These are phyloP conservation scores for Lingula anatina DNA, from an alignment of 2,888 invertebrate genomes.

Conservation along the genomic window DNA sequence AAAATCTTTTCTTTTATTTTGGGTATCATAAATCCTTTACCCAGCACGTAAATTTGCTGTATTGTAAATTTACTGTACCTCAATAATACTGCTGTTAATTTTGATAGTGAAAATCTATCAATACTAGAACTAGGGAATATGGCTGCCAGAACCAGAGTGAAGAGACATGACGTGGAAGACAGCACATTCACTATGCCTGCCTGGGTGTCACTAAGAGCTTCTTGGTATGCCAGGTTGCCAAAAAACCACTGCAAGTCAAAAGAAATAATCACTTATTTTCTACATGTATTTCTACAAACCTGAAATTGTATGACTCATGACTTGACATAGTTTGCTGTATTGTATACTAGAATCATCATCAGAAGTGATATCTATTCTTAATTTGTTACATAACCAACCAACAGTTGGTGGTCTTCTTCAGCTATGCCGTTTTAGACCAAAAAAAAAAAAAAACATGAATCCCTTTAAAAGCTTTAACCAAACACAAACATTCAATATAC, in stretches of 20 bases:
- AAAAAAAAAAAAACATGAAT: too few species aligned
- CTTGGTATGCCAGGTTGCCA: slow-evolving; percentile 87
- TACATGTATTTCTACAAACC: background rate
- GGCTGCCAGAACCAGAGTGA: slow-evolving; percentile 81
- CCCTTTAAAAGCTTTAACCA: too few species aligned
- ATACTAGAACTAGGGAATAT: slow-evolving; percentile 75
- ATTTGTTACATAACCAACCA: too few species aligned
- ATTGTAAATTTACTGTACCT: too few species aligned
- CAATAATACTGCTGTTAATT: slow-evolving; percentile 68
- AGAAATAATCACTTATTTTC: slow-evolving; percentile 6
- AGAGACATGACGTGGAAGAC: slow-evolving; percentile 82
- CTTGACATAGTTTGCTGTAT: background rate
- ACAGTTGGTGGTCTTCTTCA: too few species aligned
- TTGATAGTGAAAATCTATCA: slow-evolving; percentile 82
- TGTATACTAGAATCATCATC: too few species aligned
- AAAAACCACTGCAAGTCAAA: slow-evolving; percentile 78
- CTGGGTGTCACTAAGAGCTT: slow-evolving; percentile 77
- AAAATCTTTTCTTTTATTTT: too few species aligned
- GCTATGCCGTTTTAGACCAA: too few species aligned
- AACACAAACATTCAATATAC: too few species aligned
- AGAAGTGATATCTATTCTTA: too few species aligned
- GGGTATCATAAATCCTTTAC: too few species aligned
- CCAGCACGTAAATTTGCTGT: too few species aligned
- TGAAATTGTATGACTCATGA: background rate
- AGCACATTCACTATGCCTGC: slow-evolving; percentile 83